Evolutionary conservation across 2,888 invertebrate genomes (phyloP), one percentile per base, ranked within the genome.

Genomic region (Andrena fulva): DNA sequence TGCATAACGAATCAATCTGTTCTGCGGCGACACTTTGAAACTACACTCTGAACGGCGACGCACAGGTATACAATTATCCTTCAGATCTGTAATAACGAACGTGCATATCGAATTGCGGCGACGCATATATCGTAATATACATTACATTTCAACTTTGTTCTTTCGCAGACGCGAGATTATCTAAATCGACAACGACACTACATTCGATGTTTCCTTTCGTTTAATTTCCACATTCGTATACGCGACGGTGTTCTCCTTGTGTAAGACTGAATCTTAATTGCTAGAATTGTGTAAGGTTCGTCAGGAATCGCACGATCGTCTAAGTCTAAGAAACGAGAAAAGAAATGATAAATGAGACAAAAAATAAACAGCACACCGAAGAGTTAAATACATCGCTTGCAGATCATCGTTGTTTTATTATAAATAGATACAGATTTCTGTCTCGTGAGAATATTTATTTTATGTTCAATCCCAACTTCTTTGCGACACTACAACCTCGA

Each of bases 401-500:
- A 54, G 56, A 60, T 80, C 56, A 68, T 75, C 67, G 56, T 85
- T 70, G 64, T 70, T 84, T 78, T 78, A 82, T 68, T 76, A 79
- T 42, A 62, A 84, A 76, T 63, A 82, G 76, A 59, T 60, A 75
- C 74, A 75, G 33, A 52, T 63, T 74, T 77, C 63, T 12, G 64
- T 80, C 56, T 80, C 66, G 29, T 75, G 80, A 84, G 75, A 27
- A 75, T 35, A 84, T 89, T 89, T 89, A 89, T 85, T 89, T 83
- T 62, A 66, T 80, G 82, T 74, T 84, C 78, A 63, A 87, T 85
- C 69, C 63, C 77, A 87, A 81, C 66, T 75, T 82, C 66, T 86
- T 77, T 81, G 71, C 85, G 80, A 90, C 84, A 89, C 89, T 90
- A 90, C 88, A 91, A 88, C 81, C 79, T 84, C 69, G 77, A 84